These are phyloP conservation scores for Heliconius hermathena DNA, from an alignment of 1,140 invertebrate species.

Conservation along the genomic window DNA sequence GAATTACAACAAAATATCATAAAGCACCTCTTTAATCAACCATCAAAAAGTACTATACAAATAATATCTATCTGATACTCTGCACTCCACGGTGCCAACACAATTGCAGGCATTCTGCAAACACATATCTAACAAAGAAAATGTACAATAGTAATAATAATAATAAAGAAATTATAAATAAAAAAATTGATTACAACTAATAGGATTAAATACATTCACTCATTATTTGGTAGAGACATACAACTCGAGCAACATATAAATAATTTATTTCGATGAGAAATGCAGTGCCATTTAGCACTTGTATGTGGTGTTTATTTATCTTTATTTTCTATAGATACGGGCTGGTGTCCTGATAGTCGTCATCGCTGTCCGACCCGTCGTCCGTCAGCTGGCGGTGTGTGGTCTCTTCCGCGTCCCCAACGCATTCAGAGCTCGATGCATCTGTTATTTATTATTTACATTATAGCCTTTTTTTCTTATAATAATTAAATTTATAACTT, in stretches of 20 bases:
- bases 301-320: background rate
- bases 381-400: slow-evolving; percentile 74
- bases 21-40: slow-evolving; percentile 80
- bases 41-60: slow-evolving; percentile 74
- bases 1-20: slow-evolving; percentile 42
- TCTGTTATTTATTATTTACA: slow-evolving; percentile 45
- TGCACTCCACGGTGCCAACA: slow-evolving; percentile 63
- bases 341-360: slow-evolving; percentile 76
- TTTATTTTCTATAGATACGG: slow-evolving; percentile 62
- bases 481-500: background rate
- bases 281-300: background rate
- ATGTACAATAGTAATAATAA: slow-evolving; percentile 49
- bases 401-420: slow-evolving; percentile 64
- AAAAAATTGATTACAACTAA: slow-evolving; percentile 70
- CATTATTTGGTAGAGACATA: slow-evolving; percentile 56
- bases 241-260: slow-evolving; percentile 19
- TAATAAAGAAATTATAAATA: slow-evolving; percentile 62
- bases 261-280: slow-evolving; percentile 7
- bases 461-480: background rate
- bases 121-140: slow-evolving; percentile 53
- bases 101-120: slow-evolving; percentile 52
- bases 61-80: slow-evolving; percentile 66
- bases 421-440: slow-evolving; percentile 73
- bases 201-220: slow-evolving; percentile 78
- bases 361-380: slow-evolving; percentile 72